These are phyloP conservation scores for Hydriomena furcata DNA, from an alignment of 2,888 invertebrate species.

Conservation along the genomic window DNA sequence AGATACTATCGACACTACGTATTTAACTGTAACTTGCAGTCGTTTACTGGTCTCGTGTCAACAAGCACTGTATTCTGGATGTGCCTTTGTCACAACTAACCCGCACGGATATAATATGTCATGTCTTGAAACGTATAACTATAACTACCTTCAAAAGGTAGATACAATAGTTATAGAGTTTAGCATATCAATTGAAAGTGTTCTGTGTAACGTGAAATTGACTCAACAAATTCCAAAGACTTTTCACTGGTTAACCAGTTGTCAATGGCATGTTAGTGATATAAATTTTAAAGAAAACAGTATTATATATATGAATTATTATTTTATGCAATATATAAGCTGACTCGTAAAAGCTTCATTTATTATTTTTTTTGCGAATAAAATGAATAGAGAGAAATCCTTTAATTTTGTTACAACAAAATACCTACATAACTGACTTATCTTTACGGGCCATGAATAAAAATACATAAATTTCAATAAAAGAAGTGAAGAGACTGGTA, in stretches of 20 bases:
- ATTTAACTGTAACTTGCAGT: too few species aligned
- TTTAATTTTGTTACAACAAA: conserved; percentile 16
- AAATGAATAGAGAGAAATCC: conserved; percentile 9
- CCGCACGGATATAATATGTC: conserved; percentile 19
- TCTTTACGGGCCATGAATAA: conserved; percentile 25
- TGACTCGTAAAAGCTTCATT: conserved; percentile 14
- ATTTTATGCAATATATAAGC: conserved; percentile 14
- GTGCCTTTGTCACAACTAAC: conserved; percentile 3
- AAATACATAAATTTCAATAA: conserved; percentile 22
- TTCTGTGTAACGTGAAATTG: not conserved
- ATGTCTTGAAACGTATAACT: too few species aligned
- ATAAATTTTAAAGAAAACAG: too few species aligned
- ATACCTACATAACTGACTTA: conserved; percentile 23
- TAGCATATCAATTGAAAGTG: not conserved
- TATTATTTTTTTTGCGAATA: conserved; percentile 6
- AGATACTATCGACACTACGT: too few species aligned
- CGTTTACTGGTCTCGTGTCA: conserved; percentile 7
- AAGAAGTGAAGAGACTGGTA: conserved; percentile 10
- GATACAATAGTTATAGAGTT: too few species aligned
- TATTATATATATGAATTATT: conserved; percentile 5
- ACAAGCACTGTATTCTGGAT: not conserved
- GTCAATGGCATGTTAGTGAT: too few species aligned
- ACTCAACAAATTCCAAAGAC: not conserved
- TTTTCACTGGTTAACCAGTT: not conserved
- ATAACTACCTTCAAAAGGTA: too few species aligned